Evolutionary conservation across 2,797 vertebrate species (phyloP).

Genomic region (Peromyscus nudipes): DNA sequence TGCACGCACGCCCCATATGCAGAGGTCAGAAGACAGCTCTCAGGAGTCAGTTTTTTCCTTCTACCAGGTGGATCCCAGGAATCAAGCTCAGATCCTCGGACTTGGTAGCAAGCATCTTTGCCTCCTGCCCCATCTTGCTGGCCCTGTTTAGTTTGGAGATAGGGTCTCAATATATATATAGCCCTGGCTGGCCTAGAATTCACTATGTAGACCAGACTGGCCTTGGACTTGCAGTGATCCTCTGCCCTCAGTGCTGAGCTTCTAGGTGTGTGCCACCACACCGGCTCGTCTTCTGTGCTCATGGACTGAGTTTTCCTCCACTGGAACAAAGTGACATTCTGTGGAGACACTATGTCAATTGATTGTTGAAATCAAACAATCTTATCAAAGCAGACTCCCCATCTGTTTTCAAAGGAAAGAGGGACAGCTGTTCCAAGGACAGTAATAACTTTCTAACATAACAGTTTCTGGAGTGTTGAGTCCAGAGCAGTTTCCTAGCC

Average conservation of each 20-base stretch:
- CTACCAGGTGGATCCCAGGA: not conserved
- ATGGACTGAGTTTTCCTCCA: not conserved
- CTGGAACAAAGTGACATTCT: constrained; percentile 14
- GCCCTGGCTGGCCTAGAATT: not conserved
- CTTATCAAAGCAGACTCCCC: constrained; percentile 6
- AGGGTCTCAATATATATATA: not conserved
- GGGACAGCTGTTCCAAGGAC: constrained; percentile 3
- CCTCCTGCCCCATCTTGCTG: not conserved
- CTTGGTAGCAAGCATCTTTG: not conserved
- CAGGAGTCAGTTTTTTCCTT: not conserved
- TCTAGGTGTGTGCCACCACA: too few species aligned
- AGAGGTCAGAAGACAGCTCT: not conserved
- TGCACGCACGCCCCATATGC: not conserved
- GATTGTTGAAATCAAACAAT: constrained; percentile 47
- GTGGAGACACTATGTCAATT: not conserved
- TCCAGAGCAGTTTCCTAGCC: not conserved
- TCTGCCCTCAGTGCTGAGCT: not conserved
- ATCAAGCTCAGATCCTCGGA: not conserved
- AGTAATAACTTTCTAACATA: constrained; percentile 40
- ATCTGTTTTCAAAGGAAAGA: constrained; percentile 40
- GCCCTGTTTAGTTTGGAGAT: not conserved
- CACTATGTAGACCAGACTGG: not conserved
- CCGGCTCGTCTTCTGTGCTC: not conserved
- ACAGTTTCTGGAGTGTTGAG: not conserved
- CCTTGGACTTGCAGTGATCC: not conserved